Base-by-base conservation (phyloP, 35 echinoderm and acorn worm genomes). In the Diadema setosum region DNA sequence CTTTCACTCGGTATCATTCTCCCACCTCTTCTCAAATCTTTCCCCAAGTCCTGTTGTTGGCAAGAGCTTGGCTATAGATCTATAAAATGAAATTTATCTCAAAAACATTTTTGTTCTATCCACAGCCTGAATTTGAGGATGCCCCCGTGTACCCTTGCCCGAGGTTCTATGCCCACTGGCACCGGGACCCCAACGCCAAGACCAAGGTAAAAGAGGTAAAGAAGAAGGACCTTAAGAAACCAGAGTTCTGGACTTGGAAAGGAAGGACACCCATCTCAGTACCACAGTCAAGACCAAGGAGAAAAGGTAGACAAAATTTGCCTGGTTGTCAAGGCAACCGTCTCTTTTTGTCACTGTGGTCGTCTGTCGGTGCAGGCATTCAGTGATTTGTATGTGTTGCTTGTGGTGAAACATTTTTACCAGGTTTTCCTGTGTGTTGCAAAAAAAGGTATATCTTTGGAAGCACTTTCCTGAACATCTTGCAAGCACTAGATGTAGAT, bases 231-330 rank as follows among this genome's bases (percentile, higher is more conserved):
- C 34, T 70, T 3, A 83, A 92, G 83, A 96, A 96, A 81, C 94
- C 94, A 4, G 90, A 96, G 43, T 96, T 96, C 84, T 96, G 94
- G 94, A 88, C 86, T 25, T 96, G 94, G 94, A 96, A 92, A 88
- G 90, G 85, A 29, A 67, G 85, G 58, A 88, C 89, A 3, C 59
- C 91, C 20, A 88, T 80, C 0, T 70, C 44, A 5, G 46, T 81
- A 15, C 39, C 87, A 3, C 89, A 80, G 65, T 43, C 82, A 34
- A 82, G 33, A 80, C 84, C 85, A 30, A 81, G 46, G 41, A 73
- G 52, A 81, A 55, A 55, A 91, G 90, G 90, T 91, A 89, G 16
- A 60, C 31, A 15, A 41, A 56, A 29, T 42, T 34, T n/a, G n/a
- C n/a, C n/a, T n/a, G n/a, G n/a, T n/a, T n/a, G n/a, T n/a, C n/a